Base-by-base conservation (phyloP, 2,797 vertebrate species). In the Eidolon dupreanum region DNA sequence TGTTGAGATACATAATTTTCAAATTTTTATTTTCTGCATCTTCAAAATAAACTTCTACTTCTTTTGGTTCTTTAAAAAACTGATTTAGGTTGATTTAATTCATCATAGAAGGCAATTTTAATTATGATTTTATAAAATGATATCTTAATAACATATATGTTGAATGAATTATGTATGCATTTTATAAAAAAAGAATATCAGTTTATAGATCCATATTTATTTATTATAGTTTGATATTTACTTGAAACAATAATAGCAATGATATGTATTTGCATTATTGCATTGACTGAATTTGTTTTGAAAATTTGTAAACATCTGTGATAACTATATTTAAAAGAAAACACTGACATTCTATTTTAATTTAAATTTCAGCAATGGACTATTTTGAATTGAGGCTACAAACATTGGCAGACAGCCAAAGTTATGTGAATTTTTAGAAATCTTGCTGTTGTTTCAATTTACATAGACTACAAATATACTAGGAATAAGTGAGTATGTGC, bases 371-470 rank as follows among this genome's bases (percentile, higher is more conserved):
- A 96, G 53, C 53, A 82, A 71, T 70, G 19, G 6, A 57, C 28
- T 86, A 77, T 86, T 90, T 86, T 86, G 46, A 82, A 65, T 65
- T 92, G 8, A 90, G 55, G 57, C 55, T 90, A 89, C 20, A 4
- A 82, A 92, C 13, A 49, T 11, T 94, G 81, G 85, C 59, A 86
- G 68, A 71, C n/a, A 92, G 66, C 55, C 73, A 90, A 82, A 90
- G 36, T n/a, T 57, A 57, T 86, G n/a, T 51, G 28, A 92, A 68
- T 53, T 61, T 78, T 84, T 20, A 75, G 83, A 92, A 65, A 28
- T 17, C 2, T 87, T 79, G 53, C 26, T 77, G 16, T 57, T 81
- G 55, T 78, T 88, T 88, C 13, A 63, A 26, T 53, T 78, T 55
- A 51, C 49, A 92, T 28, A 78, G 55, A 88, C 46, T 73, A 57